These are phyloP conservation scores for Pelusios castaneus DNA, from an alignment of 2,113 vertebrate genomes.

Conservation along the genomic window DNA sequence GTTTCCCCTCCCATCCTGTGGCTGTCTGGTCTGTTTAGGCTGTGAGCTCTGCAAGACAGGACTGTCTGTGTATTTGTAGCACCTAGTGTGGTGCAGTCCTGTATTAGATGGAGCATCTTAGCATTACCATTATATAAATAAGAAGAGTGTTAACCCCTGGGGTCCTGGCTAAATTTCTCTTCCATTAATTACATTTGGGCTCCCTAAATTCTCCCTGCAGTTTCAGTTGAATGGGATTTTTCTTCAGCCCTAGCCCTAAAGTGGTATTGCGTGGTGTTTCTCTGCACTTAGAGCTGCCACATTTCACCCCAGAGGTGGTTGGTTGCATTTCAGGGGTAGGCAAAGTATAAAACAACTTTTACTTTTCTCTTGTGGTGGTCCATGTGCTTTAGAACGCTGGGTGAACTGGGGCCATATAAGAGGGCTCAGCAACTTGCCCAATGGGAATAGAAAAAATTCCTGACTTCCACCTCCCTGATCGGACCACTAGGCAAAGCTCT, in stretches of 20 bases:
- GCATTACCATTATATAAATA: not conserved
- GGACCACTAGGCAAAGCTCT: not conserved
- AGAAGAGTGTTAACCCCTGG: not conserved
- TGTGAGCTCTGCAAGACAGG: not conserved
- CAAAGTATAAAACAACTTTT: not conserved
- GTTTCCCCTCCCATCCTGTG: not conserved
- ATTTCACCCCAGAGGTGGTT: not conserved
- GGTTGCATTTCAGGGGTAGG: not conserved
- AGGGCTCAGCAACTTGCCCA: not conserved
- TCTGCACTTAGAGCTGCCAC: not conserved
- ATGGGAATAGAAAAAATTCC: not conserved
- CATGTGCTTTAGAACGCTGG: not conserved
- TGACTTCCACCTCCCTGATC: not conserved
- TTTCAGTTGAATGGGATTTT: not conserved
- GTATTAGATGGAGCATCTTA: not conserved
- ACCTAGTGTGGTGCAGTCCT: not conserved
- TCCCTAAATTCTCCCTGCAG: not conserved
- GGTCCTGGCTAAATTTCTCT: not conserved
- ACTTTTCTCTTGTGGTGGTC: not conserved
- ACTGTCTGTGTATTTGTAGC: not conserved
- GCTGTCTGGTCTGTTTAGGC: not conserved
- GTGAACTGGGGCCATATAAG: not conserved
- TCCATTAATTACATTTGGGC: not conserved
- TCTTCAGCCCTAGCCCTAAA: not conserved
- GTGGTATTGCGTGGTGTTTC: not conserved